phyloP scores from a whole-genome alignment of 2,888 invertebrate genomes.

The Cataglyphis cursor region DNA sequence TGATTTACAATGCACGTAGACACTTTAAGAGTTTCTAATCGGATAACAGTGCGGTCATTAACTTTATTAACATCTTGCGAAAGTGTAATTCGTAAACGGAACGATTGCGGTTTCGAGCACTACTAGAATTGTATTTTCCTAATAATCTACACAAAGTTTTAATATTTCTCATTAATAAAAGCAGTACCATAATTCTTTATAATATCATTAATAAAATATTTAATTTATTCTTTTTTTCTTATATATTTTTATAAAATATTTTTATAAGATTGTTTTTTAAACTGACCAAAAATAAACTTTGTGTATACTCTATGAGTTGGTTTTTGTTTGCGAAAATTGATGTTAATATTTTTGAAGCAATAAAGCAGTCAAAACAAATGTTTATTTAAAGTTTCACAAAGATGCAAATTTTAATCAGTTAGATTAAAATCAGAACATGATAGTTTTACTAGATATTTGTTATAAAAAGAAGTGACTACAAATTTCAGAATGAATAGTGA shows the following conservation, averaged over 20 bases:
- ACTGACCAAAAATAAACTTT: neutral
- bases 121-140: neutral
- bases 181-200: neutral
- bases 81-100: constrained; percentile 19
- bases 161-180: neutral
- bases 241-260: neutral
- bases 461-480: neutral
- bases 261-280: neutral
- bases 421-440: too few relatives aligned
- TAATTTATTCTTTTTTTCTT: neutral
- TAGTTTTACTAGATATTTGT: neutral
- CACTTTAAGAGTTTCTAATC: constrained; percentile 47
- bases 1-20: constrained; percentile 40
- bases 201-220: neutral
- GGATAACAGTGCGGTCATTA: constrained; percentile 36
- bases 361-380: neutral
- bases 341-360: neutral
- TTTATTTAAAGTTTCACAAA: neutral
- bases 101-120: neutral
- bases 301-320: neutral
- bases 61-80: constrained; percentile 55
- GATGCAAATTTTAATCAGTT: neutral
- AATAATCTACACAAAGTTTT: neutral
- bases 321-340: neutral
- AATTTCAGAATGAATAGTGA: neutral